Evolutionary conservation across 1,140 invertebrate genomes (phyloP).

Genomic region (Contarinia nasturtii): DNA sequence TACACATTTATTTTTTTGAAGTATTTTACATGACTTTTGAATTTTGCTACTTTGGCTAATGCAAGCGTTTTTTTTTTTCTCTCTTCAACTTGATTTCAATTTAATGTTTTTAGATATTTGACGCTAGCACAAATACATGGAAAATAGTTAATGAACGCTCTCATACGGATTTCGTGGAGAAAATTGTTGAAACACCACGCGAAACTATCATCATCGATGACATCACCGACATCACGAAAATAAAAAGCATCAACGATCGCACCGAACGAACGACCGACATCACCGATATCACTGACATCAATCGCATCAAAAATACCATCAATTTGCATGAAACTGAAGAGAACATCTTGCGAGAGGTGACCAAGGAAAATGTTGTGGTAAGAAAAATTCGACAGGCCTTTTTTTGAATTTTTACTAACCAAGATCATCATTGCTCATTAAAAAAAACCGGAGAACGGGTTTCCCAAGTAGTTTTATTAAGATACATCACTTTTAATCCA

Average conservation of each 20-base stretch:
- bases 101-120: conserved; percentile 17
- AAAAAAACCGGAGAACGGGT: too few relatives aligned
- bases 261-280: conserved; percentile 18
- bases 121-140: conserved; percentile 24
- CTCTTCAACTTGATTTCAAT: neutral
- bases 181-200: conserved; percentile 21
- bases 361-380: neutral
- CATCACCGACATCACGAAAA: conserved; percentile 22
- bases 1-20: neutral
- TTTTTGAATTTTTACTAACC: too few relatives aligned
- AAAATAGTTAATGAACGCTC: conserved; percentile 21
- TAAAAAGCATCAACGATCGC: conserved; percentile 18
- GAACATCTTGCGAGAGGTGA: too few relatives aligned
- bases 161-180: conserved; percentile 24
- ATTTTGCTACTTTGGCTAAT: too few relatives aligned
- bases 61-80: too few relatives aligned
- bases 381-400: neutral
- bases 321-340: conserved; percentile 8
- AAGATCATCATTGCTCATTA: too few relatives aligned
- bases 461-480: too few relatives aligned
- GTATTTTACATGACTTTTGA: too few relatives aligned
- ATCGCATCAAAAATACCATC: conserved; percentile 21
- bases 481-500: too few relatives aligned
- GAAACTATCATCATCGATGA: conserved; percentile 20
- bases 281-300: conserved; percentile 19